Evolutionary conservation across 2,797 vertebrate genomes (phyloP).

Genomic region (Brachymystax lenok): DNA sequence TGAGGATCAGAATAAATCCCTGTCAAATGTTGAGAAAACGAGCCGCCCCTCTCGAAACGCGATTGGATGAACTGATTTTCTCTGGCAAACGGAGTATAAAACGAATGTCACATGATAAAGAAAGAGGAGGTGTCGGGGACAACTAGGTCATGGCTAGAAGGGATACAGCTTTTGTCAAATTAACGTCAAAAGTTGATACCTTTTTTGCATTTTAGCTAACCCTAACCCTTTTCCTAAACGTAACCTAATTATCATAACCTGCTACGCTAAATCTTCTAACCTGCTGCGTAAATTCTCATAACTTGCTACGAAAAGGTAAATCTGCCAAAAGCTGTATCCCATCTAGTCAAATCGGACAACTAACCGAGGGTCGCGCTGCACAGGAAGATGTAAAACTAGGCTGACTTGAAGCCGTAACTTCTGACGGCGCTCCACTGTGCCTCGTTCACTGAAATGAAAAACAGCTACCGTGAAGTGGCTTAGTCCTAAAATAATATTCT

Average conservation of each 20-base stretch:
- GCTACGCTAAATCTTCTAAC: too few relatives aligned
- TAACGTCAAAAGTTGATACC: too few relatives aligned
- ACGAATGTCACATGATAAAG: constrained; percentile 62
- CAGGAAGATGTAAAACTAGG: constrained; percentile 24
- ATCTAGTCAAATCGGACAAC: too few relatives aligned
- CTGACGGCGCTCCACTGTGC: neutral
- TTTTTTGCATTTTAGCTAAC: too few relatives aligned
- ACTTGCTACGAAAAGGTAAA: too few relatives aligned
- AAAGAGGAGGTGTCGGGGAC: constrained; percentile 51
- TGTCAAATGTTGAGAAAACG: constrained; percentile 42
- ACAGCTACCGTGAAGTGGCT: neutral
- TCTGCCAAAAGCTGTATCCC: too few relatives aligned
- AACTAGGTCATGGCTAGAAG: neutral
- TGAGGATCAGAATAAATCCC: constrained; percentile 42
- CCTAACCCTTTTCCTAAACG: too few relatives aligned
- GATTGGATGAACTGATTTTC: constrained; percentile 63
- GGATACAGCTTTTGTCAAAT: too few relatives aligned
- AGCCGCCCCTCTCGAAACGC: constrained; percentile 37
- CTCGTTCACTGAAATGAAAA: neutral
- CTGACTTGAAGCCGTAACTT: neutral
- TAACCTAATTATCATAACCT: too few relatives aligned
- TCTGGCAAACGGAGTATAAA: constrained; percentile 30
- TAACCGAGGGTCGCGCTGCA: constrained; percentile 22
- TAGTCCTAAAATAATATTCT: neutral
- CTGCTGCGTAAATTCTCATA: too few relatives aligned